These are phyloP conservation scores for Catostomus latipinnis DNA, from an alignment of 2,797 vertebrate species.

Conservation along the genomic window DNA sequence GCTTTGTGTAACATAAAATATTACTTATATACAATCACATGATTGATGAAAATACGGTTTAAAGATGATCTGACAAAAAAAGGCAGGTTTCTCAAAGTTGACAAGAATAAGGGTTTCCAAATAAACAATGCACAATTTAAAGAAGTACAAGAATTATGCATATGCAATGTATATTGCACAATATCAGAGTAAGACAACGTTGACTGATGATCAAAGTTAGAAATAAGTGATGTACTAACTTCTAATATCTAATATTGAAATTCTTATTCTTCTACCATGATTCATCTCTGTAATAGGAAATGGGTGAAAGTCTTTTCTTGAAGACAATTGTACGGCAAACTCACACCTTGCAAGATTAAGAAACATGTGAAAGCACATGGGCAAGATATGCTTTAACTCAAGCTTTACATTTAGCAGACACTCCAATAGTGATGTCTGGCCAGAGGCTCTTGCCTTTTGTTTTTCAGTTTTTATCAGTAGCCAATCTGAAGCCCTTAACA, in stretches of 20 bases:
- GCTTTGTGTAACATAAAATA: neutral
- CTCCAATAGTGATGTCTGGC: constrained; percentile 1
- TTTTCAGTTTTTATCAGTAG: constrained; percentile 25
- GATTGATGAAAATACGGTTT: neutral
- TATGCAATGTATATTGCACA: neutral
- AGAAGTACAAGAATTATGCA: neutral
- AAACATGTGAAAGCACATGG: neutral
- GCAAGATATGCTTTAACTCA: neutral
- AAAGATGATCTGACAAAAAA: neutral
- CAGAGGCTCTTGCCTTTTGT: constrained; percentile 7
- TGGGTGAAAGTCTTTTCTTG: neutral
- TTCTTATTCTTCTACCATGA: too few species aligned
- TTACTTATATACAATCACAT: neutral
- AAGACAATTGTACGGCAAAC: neutral
- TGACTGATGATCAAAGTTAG: too few species aligned
- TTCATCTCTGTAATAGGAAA: neutral
- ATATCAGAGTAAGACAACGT: neutral
- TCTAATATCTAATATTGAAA: neutral
- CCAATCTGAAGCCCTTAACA: constrained; percentile 2
- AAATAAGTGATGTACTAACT: too few species aligned
- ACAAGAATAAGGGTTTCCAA: neutral
- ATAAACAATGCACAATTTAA: neutral
- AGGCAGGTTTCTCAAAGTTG: neutral
- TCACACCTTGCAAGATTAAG: neutral
- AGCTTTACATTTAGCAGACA: neutral